These are phyloP conservation scores for Archips crataeganus DNA, from an alignment of 2,888 invertebrate genomes.

Conservation along the genomic window DNA sequence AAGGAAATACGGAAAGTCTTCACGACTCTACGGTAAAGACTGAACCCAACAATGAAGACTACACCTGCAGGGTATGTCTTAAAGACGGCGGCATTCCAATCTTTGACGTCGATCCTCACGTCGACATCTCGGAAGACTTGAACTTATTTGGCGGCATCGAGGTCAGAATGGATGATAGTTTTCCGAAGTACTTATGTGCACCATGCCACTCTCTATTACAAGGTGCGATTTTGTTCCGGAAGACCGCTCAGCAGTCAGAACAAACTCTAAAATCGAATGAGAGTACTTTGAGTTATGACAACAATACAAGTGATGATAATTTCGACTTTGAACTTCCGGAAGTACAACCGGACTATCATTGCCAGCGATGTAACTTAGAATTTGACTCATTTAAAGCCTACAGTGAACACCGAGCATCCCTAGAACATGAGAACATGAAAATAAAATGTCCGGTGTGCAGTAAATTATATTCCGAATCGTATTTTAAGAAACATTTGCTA, in stretches of 20 bases:
- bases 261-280: constrained; percentile 54
- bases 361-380: constrained; percentile 65
- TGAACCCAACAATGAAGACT: constrained; percentile 43
- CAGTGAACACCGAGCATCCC: constrained; percentile 62
- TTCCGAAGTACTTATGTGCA: constrained; percentile 70
- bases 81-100: constrained; percentile 72
- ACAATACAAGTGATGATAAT: constrained; percentile 41
- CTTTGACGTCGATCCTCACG: constrained; percentile 51
- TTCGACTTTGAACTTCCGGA: constrained; percentile 46
- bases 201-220: constrained; percentile 66
- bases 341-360: constrained; percentile 49
- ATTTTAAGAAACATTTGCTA: constrained; percentile 68
- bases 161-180: constrained; percentile 60
- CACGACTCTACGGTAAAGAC: constrained; percentile 32
- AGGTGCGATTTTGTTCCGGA: constrained; percentile 71
- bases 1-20: neutral
- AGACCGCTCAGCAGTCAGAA: constrained; percentile 71
- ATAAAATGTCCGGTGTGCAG: constrained; percentile 68
- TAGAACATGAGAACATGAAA: constrained; percentile 69
- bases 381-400: constrained; percentile 67
- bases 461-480: constrained; percentile 63
- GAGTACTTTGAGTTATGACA: constrained; percentile 31
- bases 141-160: constrained; percentile 62
- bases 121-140: constrained; percentile 62
- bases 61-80: constrained; percentile 70